Percentiles rank a stretch among this genome's conserved stretches.
Conservation (phyloP, 2,113 vertebrate genomes). For the Albula goreensis region DNA sequence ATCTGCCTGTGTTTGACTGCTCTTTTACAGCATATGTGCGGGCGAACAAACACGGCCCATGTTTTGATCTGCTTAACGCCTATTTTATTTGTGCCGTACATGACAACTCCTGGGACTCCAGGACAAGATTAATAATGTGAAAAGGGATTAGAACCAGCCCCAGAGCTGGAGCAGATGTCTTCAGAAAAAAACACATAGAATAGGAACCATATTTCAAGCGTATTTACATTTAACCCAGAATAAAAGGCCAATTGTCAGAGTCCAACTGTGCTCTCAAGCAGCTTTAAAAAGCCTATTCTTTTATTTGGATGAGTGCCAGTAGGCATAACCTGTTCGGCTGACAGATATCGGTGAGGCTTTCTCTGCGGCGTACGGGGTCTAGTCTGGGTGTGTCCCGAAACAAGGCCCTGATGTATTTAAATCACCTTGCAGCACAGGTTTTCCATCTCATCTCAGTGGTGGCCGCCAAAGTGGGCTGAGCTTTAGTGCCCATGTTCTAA, state of each 20-base stretch:
- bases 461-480: constrained; percentile 14
- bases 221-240: constrained; percentile 61
- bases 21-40: constrained; percentile 62
- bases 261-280: constrained; percentile 35
- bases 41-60: constrained; percentile 48
- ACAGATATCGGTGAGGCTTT: constrained; percentile 40
- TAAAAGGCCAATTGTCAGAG: constrained; percentile 55
- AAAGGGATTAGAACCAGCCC: constrained; percentile 67
- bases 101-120: constrained; percentile 62
- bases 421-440: constrained; percentile 34
- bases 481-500: constrained; percentile 7
- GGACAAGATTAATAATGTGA: constrained; percentile 69
- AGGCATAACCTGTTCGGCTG: constrained; percentile 42
- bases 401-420: constrained; percentile 38
- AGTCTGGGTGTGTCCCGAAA: constrained; percentile 45
- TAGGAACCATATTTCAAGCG: constrained; percentile 48
- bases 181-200: constrained; percentile 43
- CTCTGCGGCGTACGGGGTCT: constrained; percentile 35
- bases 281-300: constrained; percentile 19
- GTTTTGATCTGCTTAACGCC: constrained; percentile 64
- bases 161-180: constrained; percentile 63
- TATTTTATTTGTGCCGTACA: constrained; percentile 57
- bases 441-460: background rate
- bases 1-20: constrained; percentile 59
- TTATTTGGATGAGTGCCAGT: constrained; percentile 29